Evolutionary conservation across 2,888 invertebrate genomes (phyloP).

Genomic region (Horisme vitalbata): DNA sequence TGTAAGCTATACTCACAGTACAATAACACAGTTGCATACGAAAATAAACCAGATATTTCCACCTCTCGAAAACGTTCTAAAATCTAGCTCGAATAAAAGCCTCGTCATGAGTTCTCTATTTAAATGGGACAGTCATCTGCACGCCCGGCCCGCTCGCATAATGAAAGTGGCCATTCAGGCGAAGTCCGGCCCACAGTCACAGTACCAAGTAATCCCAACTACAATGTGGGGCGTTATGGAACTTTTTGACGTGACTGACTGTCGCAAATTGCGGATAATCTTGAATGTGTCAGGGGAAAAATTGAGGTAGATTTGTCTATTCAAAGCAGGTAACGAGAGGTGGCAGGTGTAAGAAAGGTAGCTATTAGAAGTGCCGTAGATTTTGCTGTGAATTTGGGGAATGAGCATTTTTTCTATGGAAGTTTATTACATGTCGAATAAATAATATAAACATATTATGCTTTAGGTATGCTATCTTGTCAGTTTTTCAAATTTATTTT

Average conservation of each 20-base stretch:
- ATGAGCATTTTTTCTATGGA: too few relatives aligned
- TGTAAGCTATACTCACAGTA: background rate
- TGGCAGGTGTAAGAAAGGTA: too few relatives aligned
- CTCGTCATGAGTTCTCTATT: constrained; percentile 16
- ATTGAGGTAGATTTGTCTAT: too few relatives aligned
- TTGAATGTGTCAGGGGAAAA: background rate
- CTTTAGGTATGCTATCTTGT: too few relatives aligned
- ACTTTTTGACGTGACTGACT: background rate
- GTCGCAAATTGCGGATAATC: background rate
- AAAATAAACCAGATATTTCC: background rate
- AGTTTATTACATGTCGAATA: too few relatives aligned
- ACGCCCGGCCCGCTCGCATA: constrained; percentile 10
- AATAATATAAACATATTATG: too few relatives aligned
- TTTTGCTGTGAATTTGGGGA: too few relatives aligned
- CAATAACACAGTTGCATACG: background rate
- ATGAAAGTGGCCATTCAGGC: constrained; percentile 20
- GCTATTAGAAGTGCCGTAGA: too few relatives aligned
- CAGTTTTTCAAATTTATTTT: too few relatives aligned
- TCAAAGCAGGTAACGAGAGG: too few relatives aligned
- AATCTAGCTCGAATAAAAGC: constrained; percentile 16
- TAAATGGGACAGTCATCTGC: constrained; percentile 21
- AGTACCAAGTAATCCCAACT: constrained; percentile 20
- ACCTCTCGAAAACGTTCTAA: constrained; percentile 7
- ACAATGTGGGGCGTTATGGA: constrained; percentile 7
- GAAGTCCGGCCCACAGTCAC: constrained; percentile 10